Conservation (phyloP, 2,888 invertebrate genomes). For the Volucella zonaria region DNA sequence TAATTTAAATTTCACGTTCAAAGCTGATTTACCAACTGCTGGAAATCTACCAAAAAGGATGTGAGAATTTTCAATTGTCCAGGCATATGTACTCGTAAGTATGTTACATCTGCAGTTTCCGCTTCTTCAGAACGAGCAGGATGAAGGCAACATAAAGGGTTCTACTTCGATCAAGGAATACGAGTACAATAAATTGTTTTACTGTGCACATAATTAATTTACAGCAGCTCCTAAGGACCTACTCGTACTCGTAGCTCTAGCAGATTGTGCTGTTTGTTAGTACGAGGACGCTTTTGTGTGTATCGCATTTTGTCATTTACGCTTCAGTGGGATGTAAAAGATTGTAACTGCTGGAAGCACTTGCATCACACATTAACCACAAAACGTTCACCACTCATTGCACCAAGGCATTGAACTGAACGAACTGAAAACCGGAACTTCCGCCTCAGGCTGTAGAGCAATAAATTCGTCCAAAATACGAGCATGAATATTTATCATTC, state of each 20-base stretch:
- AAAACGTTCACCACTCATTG: constrained; percentile 8
- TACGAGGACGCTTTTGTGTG: background rate
- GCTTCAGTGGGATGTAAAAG: background rate
- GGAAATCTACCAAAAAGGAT: background rate
- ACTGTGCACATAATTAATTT: constrained; percentile 61
- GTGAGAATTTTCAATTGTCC: constrained; percentile 49
- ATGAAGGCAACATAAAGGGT: background rate
- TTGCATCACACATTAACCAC: constrained; percentile 22
- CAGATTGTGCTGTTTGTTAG: too few species aligned
- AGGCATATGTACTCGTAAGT: background rate
- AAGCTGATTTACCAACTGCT: constrained; percentile 20
- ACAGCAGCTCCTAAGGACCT: constrained; percentile 12
- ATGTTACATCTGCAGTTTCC: background rate
- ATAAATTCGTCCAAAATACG: constrained; percentile 36
- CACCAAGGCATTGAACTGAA: constrained; percentile 15
- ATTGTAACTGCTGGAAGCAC: constrained; percentile 15
- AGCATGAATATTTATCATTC: constrained; percentile 38
- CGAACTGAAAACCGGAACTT: background rate
- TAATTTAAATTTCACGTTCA: constrained; percentile 57
- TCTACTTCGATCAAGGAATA: constrained; percentile 9
- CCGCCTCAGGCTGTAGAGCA: background rate
- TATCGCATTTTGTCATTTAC: constrained; percentile 11
- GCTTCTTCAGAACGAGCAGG: background rate
- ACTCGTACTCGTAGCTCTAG: too few species aligned
- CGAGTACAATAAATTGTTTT: constrained; percentile 55